Evolutionary conservation across 2,888 invertebrate genomes (phyloP).

Genomic region (Microctonus hyperodae): DNA sequence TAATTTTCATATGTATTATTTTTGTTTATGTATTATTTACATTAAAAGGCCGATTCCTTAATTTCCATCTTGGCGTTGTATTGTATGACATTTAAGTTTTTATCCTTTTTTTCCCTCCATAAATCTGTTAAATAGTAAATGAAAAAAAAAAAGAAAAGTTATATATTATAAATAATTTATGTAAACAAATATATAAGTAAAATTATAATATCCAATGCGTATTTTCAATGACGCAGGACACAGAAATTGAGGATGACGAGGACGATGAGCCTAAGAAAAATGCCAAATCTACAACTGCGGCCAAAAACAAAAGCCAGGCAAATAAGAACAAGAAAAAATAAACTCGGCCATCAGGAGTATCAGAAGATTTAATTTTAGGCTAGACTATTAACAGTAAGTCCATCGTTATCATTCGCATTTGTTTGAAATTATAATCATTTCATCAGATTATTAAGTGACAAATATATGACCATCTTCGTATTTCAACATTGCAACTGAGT

Average conservation of each 20-base stretch:
- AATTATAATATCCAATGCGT: conserved; percentile 38
- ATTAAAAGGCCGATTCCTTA: conserved; percentile 45
- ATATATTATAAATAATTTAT: not conserved
- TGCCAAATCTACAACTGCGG: conserved; percentile 74
- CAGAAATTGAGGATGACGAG: conserved; percentile 76
- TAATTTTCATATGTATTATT: conserved; percentile 40
- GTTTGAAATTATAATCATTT: conserved; percentile 54
- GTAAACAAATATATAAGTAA: conserved; percentile 4
- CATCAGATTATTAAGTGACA: conserved; percentile 40
- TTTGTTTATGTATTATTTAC: conserved; percentile 51
- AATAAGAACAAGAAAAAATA: conserved; percentile 63
- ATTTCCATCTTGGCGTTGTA: conserved; percentile 48
- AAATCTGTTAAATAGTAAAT: too few relatives aligned
- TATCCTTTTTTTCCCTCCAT: not conserved
- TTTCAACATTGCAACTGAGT: conserved; percentile 31
- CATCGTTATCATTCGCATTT: conserved; percentile 58
- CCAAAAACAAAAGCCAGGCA: conserved; percentile 73
- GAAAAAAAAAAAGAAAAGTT: not conserved
- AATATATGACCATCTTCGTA: conserved; percentile 21
- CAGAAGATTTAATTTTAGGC: conserved; percentile 53
- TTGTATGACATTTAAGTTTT: conserved; percentile 25
- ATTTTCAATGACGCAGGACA: conserved; percentile 64
- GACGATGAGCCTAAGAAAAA: conserved; percentile 83
- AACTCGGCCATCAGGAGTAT: conserved; percentile 37
- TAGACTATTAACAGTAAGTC: conserved; percentile 60